A percentile compares a stretch with the other conserved stretches of the same genome.
phyloP scores from a whole-genome alignment of 2,113 vertebrate species.

The Macquaria australasica region DNA sequence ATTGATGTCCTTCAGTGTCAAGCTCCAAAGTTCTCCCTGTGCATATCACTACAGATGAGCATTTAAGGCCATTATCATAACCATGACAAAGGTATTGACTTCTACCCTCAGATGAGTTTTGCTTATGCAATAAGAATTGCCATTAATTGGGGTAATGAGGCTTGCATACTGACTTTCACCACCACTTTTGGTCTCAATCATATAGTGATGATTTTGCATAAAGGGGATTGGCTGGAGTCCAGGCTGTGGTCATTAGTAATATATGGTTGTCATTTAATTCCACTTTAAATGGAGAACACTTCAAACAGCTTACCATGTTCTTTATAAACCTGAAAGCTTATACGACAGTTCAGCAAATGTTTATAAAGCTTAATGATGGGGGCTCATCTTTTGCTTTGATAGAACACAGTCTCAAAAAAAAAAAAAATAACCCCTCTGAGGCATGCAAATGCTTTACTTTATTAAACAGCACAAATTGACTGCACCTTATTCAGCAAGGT shows the following conservation, averaged over 20 bases:
- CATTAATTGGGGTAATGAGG: slow-evolving; percentile 84
- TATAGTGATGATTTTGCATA: slow-evolving; percentile 76
- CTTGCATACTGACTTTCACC: slow-evolving; percentile 72
- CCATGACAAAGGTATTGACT: slow-evolving; percentile 80
- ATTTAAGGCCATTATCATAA: slow-evolving; percentile 76
- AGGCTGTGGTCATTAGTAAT: slow-evolving; percentile 55
- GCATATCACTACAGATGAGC: slow-evolving; percentile 68
- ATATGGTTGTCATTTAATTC: slow-evolving; percentile 41
- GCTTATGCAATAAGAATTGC: slow-evolving; percentile 79
- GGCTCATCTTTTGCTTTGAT: slow-evolving; percentile 1
- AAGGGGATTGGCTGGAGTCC: slow-evolving; percentile 63
- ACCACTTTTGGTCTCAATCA: slow-evolving; percentile 74
- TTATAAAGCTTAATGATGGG: background rate
- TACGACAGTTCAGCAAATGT: slow-evolving; percentile 3
- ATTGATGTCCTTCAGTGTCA: slow-evolving; percentile 79
- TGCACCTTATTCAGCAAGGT: slow-evolving; percentile 54
- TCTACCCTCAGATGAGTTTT: slow-evolving; percentile 76
- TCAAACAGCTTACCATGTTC: background rate
- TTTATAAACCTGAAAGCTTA: slow-evolving; percentile 12
- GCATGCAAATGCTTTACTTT: slow-evolving; percentile 29
- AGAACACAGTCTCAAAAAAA: background rate
- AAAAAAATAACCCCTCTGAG: background rate
- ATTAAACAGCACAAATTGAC: slow-evolving; percentile 30
- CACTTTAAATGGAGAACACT: slow-evolving; percentile 31
- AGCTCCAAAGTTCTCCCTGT: slow-evolving; percentile 63